Base-by-base conservation (phyloP, 2,113 vertebrate genomes). In the Blennius ocellaris region DNA sequence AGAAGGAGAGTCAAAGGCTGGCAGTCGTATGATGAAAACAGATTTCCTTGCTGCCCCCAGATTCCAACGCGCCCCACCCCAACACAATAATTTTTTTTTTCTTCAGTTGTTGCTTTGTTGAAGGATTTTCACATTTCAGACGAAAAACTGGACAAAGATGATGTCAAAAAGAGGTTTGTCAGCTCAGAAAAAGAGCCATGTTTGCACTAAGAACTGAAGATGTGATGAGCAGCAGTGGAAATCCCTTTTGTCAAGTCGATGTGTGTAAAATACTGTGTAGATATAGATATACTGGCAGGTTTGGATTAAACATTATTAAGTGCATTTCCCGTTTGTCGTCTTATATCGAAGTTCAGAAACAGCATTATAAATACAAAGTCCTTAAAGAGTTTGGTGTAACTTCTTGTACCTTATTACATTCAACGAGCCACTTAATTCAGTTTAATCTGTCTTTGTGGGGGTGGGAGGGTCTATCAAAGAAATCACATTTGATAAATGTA, bases 361-460 rank as follows among this genome's bases (percentile, higher is more conserved):
- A 59, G 50, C 55, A 61, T 72, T 54, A 36, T 62, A 59, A 76
- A 55, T 59, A 80, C 57, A 82, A 54, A 38, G 56, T 54, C 8
- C 58, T 57, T 66, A 38, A 71, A 58, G 60, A 43, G 44, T 76
- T 84, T 76, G 73, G 73, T 39, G 17, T 71, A 10, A 78, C 56
- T 68, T 79, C 57, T 62, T 57, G 58, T 75, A 78, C 71, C 59
- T 52, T 59, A 53, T 62, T 81, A 87, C 88, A 83, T 89, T 90
- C 85, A 88, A 72, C 70, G 80, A 76, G 74, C 74, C 69, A 71
- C 50, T 61, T 82, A 14, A 39, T 44, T 73, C 43, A 69, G 47
- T 41, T 80, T 44, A 64, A 57, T 63, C 73, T 47, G 53, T 30
- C 21, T 30, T 2, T 30, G 21, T 30, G 21, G 59, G 60, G 45